Base-by-base conservation (phyloP, 1,140 invertebrate species). In the Lanistes nyassanus region DNA sequence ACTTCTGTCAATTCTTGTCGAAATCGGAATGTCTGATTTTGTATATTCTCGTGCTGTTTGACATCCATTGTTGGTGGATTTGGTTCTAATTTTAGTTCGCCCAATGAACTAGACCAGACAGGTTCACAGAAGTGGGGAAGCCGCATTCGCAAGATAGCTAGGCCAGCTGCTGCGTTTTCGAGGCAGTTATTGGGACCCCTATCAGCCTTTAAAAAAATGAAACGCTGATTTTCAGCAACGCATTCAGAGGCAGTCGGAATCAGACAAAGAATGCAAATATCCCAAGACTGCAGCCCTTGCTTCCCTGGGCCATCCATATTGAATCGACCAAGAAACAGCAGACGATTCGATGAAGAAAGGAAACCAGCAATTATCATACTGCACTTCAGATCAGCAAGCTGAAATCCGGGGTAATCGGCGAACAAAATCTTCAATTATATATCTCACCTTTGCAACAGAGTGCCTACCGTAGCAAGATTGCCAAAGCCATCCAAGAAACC, bases 301-400 rank as follows among this genome's bases (percentile, higher is more conserved):
- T 26, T 36, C 68, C 26, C 42, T 34, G 51, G 68, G 68, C 56
- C 68, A 70, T 55, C 68, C 68, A 70, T 70, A 70, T 70, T 70
- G 68, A 70, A 70, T 56, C 53, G 51, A 34, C 56, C 47, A 29
- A 23, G 31, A 23, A 7, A 70, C 68, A 56, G 68, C 56, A 70
- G 56, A 70, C 68, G 42, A 47, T 47, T 47, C 42, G 42, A 55
- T 51, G 56, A 56, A 36, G 51, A 26, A 58, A 21, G 53, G 51
- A 55, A 56, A 56, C 56, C 68, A 23, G 31, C 11, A 16, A 13
- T 70, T 58, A n/a, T 19, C 19, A 36, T 26, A 26, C 3, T n/a
- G 21, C n/a, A 2, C 21, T 26, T 19, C 16, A 26, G 9, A 19
- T 29, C n/a, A 26, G 26, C 26, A 58, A 29, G 34, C 53, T 3